Conservation (phyloP, 1,140 invertebrate species). For the Polypedilum pembai region DNA sequence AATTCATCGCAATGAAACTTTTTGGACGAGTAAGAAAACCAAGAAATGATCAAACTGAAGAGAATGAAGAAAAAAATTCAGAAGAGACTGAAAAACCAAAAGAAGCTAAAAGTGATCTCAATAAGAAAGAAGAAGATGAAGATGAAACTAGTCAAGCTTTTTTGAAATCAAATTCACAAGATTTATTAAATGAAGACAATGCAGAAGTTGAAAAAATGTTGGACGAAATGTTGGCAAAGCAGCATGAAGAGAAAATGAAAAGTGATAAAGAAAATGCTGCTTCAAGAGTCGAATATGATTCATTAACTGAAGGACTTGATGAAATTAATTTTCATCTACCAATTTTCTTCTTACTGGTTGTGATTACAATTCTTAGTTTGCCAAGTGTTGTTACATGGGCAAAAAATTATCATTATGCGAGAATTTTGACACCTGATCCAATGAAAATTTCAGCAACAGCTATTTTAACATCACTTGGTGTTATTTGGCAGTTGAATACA, state of each 20-base stretch:
- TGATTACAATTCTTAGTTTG: constrained; percentile 48
- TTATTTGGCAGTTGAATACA: constrained; percentile 37
- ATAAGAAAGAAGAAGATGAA: background rate
- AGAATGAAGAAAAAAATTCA: constrained; percentile 21
- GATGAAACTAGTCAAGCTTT: constrained; percentile 34
- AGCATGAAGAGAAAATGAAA: background rate
- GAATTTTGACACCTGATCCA: constrained; percentile 36
- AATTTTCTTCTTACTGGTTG: constrained; percentile 51
- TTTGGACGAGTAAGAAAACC: constrained; percentile 34
- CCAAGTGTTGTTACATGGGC: constrained; percentile 54
- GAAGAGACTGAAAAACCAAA: constrained; percentile 26
- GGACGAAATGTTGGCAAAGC: constrained; percentile 19
- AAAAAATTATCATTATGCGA: constrained; percentile 46
- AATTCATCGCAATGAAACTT: constrained; percentile 44
- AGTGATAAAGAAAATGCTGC: background rate
- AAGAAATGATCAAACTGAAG: constrained; percentile 31
- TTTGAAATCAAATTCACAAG: constrained; percentile 23
- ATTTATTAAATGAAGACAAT: too few relatives aligned
- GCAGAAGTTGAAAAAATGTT: constrained; percentile 24
- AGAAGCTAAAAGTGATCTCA: constrained; percentile 29
- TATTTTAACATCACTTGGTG: constrained; percentile 33
- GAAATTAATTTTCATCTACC: constrained; percentile 54
- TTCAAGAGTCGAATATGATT: constrained; percentile 30
- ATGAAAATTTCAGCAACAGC: constrained; percentile 34
- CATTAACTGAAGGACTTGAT: constrained; percentile 41